A percentile compares a stretch with the other conserved stretches of the same genome.
phyloP scores from a whole-genome alignment of 1,140 invertebrate genomes.

The Belonocnema kinseyi region DNA sequence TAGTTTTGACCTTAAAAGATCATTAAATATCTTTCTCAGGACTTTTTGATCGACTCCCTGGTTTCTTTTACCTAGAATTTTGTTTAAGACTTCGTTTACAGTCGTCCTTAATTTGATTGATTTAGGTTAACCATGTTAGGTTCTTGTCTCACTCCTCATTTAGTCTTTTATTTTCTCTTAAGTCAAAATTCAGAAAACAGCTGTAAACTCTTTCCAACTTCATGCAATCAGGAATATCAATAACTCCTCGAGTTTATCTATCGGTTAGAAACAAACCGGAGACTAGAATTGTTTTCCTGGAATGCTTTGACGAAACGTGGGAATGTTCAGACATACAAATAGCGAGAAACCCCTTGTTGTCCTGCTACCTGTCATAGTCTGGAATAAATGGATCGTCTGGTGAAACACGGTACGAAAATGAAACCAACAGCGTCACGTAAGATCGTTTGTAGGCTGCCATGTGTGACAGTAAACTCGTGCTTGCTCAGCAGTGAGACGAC shows the following conservation, averaged over 20 bases:
- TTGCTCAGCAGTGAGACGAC: background rate
- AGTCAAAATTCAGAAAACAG: too few species aligned
- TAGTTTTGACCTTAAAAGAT: conserved; percentile 39
- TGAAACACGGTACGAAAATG: conserved; percentile 60
- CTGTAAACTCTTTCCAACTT: background rate
- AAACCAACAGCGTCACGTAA: conserved; percentile 61
- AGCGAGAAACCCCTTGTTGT: conserved; percentile 55
- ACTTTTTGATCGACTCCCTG: background rate
- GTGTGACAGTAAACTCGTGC: conserved; percentile 36
- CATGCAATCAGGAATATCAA: background rate
- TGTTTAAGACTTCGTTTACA: too few species aligned
- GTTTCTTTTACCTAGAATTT: too few species aligned
- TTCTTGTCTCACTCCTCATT: conserved; percentile 40
- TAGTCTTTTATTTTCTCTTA: conserved; percentile 38
- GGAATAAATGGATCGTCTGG: conserved; percentile 66
- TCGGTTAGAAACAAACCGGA: background rate
- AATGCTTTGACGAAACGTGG: conserved; percentile 66
- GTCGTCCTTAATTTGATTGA: conserved; percentile 30
- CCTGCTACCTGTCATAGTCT: conserved; percentile 60
- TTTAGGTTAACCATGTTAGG: conserved; percentile 35
- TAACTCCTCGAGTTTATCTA: background rate
- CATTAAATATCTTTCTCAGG: conserved; percentile 30
- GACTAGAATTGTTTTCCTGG: conserved; percentile 60
- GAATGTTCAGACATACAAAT: conserved; percentile 60
- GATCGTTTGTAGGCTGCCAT: conserved; percentile 38